Evolutionary conservation across 2,797 vertebrate species (phyloP).

Genomic region (Sebastes wilsoni): DNA sequence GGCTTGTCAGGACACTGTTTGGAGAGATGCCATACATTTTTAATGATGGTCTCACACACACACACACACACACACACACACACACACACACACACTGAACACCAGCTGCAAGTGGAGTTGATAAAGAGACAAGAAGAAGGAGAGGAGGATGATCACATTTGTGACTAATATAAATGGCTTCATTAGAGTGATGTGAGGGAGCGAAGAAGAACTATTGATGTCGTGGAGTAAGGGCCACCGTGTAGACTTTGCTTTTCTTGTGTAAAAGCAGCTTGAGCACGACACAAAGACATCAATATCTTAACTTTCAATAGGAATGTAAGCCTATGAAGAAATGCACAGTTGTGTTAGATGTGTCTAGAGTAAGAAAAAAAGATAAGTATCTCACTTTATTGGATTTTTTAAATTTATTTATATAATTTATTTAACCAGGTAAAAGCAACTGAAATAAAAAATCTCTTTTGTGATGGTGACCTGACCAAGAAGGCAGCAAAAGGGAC

Average conservation of each 20-base stretch:
- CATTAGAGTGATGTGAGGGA: conserved; percentile 35
- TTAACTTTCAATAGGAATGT: neutral
- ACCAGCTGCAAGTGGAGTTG: conserved; percentile 43
- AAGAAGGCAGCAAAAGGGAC: too few relatives aligned
- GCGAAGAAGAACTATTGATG: conserved; percentile 17
- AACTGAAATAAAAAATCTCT: neutral
- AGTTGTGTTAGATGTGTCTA: neutral
- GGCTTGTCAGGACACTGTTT: conserved; percentile 85
- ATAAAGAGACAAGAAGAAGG: conserved; percentile 46
- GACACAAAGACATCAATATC: neutral
- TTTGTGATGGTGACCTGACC: neutral
- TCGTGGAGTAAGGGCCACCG: conserved; percentile 1
- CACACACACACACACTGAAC: conserved; percentile 31
- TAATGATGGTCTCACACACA: conserved; percentile 59
- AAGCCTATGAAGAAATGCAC: neutral
- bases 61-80: neutral
- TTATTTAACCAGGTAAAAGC: neutral
- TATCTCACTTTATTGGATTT: neutral
- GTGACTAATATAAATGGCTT: conserved; percentile 56
- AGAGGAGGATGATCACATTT: conserved; percentile 39
- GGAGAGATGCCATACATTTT: conserved; percentile 83
- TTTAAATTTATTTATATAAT: neutral
- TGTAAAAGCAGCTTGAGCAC: conserved; percentile 8
- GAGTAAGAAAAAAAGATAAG: neutral
- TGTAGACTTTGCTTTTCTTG: conserved; percentile 2